Percentiles rank a stretch among this genome's conserved stretches.
phyloP scores from a whole-genome alignment of 2,888 invertebrate species.

The Nezara viridula region DNA sequence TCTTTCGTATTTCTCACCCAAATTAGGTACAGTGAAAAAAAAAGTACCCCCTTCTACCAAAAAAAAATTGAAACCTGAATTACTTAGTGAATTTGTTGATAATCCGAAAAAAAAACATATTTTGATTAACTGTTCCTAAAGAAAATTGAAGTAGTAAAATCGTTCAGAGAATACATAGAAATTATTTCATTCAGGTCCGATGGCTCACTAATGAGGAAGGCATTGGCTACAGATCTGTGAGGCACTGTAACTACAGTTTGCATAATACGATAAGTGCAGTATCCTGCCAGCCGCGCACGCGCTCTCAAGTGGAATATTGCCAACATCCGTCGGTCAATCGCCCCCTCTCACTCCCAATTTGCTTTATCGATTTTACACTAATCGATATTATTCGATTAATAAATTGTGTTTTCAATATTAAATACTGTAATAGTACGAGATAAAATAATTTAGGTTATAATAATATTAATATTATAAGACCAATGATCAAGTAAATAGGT shows the following conservation, averaged over 20 bases:
- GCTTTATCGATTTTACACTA: not conserved
- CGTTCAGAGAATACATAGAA: too few species aligned
- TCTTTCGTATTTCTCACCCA: too few species aligned
- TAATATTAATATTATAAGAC: too few species aligned
- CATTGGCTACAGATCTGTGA: constrained; percentile 39
- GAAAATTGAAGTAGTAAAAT: too few species aligned
- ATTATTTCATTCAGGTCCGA: not conserved
- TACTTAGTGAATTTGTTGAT: too few species aligned
- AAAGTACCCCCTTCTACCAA: too few species aligned
- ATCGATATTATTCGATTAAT: not conserved
- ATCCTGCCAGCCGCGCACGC: constrained; percentile 55
- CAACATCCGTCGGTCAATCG: constrained; percentile 21
- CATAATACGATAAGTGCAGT: constrained; percentile 54
- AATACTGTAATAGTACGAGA: not conserved
- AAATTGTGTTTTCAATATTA: not conserved
- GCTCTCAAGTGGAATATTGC: constrained; percentile 57
- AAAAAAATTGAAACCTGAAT: too few species aligned
- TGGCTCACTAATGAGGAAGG: not conserved
- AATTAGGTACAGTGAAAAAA: too few species aligned
- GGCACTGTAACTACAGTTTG: constrained; percentile 37
- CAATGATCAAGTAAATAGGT: not conserved
- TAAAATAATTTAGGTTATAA: not conserved
- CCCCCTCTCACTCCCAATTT: constrained; percentile 24
- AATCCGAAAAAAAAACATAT: too few species aligned
- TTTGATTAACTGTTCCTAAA: too few species aligned